These are phyloP conservation scores for Chaetura pelagica DNA, from an alignment of 2,113 vertebrate genomes.

Conservation along the genomic window DNA sequence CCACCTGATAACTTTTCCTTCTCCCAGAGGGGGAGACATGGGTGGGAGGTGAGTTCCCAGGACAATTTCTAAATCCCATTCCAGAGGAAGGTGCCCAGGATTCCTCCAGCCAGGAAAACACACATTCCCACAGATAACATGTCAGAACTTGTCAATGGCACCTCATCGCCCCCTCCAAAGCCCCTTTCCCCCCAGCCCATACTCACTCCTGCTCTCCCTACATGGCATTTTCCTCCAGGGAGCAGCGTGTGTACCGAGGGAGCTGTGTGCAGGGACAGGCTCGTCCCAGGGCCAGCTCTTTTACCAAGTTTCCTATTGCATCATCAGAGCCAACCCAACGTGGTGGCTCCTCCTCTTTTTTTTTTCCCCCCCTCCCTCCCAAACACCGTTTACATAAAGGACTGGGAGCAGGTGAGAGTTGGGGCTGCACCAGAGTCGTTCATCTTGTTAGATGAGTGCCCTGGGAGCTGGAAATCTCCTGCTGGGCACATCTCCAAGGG, in stretches of 20 bases:
- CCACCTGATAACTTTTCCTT: rapidly evolving
- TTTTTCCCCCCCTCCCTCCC: background rate
- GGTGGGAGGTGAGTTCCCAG: no score
- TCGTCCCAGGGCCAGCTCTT: background rate
- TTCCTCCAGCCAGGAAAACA: rapidly evolving
- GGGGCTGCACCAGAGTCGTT: background rate
- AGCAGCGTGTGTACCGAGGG: no score
- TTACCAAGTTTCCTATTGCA: background rate
- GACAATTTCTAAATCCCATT: background rate
- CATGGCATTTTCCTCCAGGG: background rate
- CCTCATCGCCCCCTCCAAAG: no score
- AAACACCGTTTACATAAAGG: background rate
- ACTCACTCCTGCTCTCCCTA: background rate
- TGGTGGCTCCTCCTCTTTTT: constrained; percentile 1
- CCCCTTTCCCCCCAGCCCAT: rapidly evolving
- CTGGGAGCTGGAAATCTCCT: background rate
- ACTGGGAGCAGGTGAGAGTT: background rate
- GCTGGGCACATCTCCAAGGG: background rate
- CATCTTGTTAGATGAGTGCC: background rate
- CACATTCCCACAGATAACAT: rapidly evolving
- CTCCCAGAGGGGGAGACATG: background rate
- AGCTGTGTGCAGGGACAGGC: no score
- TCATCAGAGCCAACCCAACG: background rate
- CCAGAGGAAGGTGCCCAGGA: rapidly evolving
- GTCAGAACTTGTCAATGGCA: no score